A percentile compares a stretch with the other conserved stretches of the same genome.
Evolutionary conservation across 2,113 vertebrate genomes (phyloP).

Genomic region (Lepisosteus oculatus): DNA sequence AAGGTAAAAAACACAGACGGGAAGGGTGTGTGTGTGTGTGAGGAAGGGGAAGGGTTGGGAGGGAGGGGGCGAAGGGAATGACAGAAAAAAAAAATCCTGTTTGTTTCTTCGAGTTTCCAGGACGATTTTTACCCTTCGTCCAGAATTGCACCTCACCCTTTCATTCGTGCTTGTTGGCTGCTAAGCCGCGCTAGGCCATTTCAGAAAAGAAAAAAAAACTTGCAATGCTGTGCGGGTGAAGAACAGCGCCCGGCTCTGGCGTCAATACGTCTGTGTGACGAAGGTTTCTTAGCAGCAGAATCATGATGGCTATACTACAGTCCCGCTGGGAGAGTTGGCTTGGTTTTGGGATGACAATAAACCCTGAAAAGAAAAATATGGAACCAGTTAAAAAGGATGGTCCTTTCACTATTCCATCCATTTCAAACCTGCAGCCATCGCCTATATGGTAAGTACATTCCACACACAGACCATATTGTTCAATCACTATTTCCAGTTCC

Average conservation of each 20-base stretch:
- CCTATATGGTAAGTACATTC: too few species aligned
- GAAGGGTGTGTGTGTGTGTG: background rate
- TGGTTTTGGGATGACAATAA: conserved; percentile 90
- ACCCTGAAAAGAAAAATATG: conserved; percentile 80
- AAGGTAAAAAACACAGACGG: conserved; percentile 3
- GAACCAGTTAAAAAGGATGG: background rate
- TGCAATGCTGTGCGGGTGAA: conserved; percentile 79
- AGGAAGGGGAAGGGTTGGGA: background rate
- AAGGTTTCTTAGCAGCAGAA: conserved; percentile 78
- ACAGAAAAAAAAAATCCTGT: conserved; percentile 45
- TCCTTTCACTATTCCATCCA: background rate
- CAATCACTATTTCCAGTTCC: too few species aligned
- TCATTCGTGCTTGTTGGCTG: conserved; percentile 25
- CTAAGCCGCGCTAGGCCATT: conserved; percentile 43
- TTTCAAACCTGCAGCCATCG: background rate
- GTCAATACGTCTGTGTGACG: conserved; percentile 67
- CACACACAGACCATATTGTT: too few species aligned
- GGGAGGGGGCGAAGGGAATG: conserved; percentile 3
- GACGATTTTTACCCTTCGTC: conserved; percentile 31
- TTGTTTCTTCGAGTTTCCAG: conserved; percentile 48
- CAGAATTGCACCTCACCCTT: conserved; percentile 46
- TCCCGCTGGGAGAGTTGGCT: conserved; percentile 93
- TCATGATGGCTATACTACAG: conserved; percentile 87
- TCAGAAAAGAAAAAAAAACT: conserved; percentile 55
- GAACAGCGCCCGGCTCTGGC: conserved; percentile 78